Evolutionary conservation across 2,113 vertebrate species (phyloP), one percentile per base, ranked within the genome.

Genomic region (Narcine bancroftii): DNA sequence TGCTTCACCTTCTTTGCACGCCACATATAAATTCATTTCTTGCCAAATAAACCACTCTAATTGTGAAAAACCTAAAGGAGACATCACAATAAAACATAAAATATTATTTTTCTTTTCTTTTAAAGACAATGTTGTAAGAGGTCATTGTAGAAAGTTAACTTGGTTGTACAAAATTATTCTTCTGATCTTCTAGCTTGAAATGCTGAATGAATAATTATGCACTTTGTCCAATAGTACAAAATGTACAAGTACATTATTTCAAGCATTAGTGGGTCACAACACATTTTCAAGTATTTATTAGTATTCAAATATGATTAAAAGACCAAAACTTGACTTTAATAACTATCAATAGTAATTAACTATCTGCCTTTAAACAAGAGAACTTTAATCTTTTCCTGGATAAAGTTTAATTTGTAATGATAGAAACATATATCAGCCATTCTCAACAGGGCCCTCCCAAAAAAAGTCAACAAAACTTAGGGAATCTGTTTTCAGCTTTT

Each of bases 201-300:
- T 33, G 69, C 69, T 72, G 76, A 45, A 19, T 79, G 76, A 79
- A 66, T 66, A 65, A 63, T 63, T 42, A 66, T 65, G 7, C 63
- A 89, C 63, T 42, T 36, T 66, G 17, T 65, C 29, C 3, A 63
- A 33, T 29, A 19, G 15, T 77, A 21, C 75, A 85, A 79, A 17
- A 85, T 66, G 39, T 89, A n/a, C 85, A 2, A 89, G 65, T 60
- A 91, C 45, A 9, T 65, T 56, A 29, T 65, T 71, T 66, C 36
- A 91, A 2, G 45, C 65, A 47, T 47, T 9, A 2, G 3, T 47
- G 66, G 26, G 21, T 45, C 1, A 66, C 13, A 47, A 47, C 63
- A 60, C 50, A 65, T 42, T 91, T 91, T 69, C 63, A n/a, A 89
- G 87, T n/a, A 89, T 89, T 45, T 66, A 91, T 91, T 69, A 36